Evolutionary conservation across 2,797 vertebrate genomes (phyloP), one percentile per base, ranked within the genome.

Genomic region (Clarias pachynema): DNA sequence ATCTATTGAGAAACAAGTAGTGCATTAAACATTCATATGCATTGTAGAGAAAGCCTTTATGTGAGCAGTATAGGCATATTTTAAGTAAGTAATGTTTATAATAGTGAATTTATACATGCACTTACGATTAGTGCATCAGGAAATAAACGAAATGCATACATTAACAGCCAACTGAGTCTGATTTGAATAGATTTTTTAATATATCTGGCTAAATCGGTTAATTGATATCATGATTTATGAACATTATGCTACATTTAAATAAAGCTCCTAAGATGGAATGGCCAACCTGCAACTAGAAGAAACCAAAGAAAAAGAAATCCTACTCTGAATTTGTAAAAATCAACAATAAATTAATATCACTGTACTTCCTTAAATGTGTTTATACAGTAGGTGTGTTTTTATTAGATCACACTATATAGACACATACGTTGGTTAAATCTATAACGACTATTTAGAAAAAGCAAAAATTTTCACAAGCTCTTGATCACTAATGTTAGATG

Each of bases 41-140:
- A n/a, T 72, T 24, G 26, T 53, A 18, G 2, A 57, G 26, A 57
- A 75, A 57, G 10, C 37, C 40, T 44, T 72, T 72, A 44, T 49
- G 44, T 10, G 29, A 26, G 44, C n/a, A 29, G 7, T n/a, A 44
- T 73, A n/a, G 15, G 37, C 40, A 44, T 44, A 72, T 44, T 72
- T 53, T 53, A 53, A 53, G 12, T 72, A n/a, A 72, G 4, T 24
- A n/a, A 72, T 40, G 69, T 44, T 44, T 40, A 72, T 72, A 44
- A 72, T 44, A 40, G 69, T 44, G 37, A 72, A n/a, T 73, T 44
- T 74, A 56, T 74, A 18, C 70, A 74, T 20, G 44, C 69, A 15
- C 12, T 44, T n/a, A 72, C 14, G 22, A 72, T 44, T 40, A 44
- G 37, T 73, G 24, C 44, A 29, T 29, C n/a, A 56, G 49, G 49